Base-by-base conservation (phyloP, 2,888 invertebrate genomes). In the Trissolcus brochymenae region DNA sequence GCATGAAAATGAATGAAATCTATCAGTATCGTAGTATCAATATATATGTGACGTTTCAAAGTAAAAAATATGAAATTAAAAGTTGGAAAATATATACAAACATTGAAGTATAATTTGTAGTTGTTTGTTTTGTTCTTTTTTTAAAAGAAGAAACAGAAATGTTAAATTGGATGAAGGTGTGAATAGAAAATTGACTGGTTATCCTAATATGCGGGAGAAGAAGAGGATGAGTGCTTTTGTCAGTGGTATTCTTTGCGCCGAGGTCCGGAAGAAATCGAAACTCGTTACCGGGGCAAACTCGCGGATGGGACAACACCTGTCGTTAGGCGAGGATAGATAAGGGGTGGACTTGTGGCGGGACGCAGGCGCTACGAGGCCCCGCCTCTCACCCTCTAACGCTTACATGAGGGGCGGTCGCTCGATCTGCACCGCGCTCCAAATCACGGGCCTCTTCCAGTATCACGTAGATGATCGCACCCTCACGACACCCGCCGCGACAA, bases 271-370 rank as follows among this genome's bases (percentile, higher is more conserved):
- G 74, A 81, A 79, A 79, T 80, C 80, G 77, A 79, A 80, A 82
- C 82, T 83, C 81, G 82, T 84, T 85, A 84, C 82, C 84, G 82
- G 83, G 80, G 83, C 83, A 82, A 83, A 84, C 83, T 83, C 68
- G 67, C 79, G 81, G 76, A 70, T 64, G 62, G 75, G 66, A 82
- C 81, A 84, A 83, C 82, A 83, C 84, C 83, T 84, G 83, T 84
- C 84, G 81, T 83, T 82, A 84, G 81, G 83, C 49, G 51, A 71
- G 68, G 60, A 64, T 40, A 71, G 78, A 67, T 75, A 40, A 66
- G 72, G 76, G 78, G 78, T 80, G 78, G 70, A 54, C 46, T 56
- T 50, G 41, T 13, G 21, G 19, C 41, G 40, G 4, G 35, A 57
- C 76, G 74, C 78, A 76, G 64, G 80, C 81, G 80, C 79, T 75